These are phyloP conservation scores for Tetraodon nigroviridis DNA, from an alignment of 2,113 vertebrate genomes.

Conservation along the genomic window DNA sequence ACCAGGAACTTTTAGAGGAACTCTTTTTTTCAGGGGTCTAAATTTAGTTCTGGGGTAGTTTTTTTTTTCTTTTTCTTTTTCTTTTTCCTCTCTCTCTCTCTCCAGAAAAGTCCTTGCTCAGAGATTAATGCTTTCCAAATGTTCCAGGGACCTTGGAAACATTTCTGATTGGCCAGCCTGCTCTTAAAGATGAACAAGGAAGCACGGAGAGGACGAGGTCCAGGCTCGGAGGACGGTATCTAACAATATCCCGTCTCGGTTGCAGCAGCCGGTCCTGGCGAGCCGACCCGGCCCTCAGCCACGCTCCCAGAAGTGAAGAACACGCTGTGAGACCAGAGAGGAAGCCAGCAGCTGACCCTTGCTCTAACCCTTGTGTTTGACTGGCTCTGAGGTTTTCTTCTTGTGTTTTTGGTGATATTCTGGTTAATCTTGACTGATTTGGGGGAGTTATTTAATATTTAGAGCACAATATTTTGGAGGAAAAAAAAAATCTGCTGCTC, in stretches of 20 bases:
- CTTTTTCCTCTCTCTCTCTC: background rate
- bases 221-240: too few relatives aligned
- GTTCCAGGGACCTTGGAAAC: background rate
- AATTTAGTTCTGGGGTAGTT: background rate
- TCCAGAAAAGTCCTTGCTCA: too few relatives aligned
- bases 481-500: background rate
- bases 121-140: background rate
- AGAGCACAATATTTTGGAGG: background rate
- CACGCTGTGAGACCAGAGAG: too few relatives aligned
- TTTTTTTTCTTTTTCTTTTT: constrained; percentile 2
- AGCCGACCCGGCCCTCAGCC: too few relatives aligned
- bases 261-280: too few relatives aligned
- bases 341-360: too few relatives aligned
- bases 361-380: too few relatives aligned
- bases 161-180: too few relatives aligned
- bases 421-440: background rate
- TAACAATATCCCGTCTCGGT: too few relatives aligned
- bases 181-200: too few relatives aligned
- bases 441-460: background rate
- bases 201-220: too few relatives aligned
- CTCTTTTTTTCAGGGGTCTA: background rate
- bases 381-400: background rate
- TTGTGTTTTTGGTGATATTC: background rate
- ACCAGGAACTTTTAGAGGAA: background rate
- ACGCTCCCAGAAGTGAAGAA: too few relatives aligned